Base-by-base conservation (phyloP, 1,140 invertebrate species). In the Sitodiplosis mosellana region DNA sequence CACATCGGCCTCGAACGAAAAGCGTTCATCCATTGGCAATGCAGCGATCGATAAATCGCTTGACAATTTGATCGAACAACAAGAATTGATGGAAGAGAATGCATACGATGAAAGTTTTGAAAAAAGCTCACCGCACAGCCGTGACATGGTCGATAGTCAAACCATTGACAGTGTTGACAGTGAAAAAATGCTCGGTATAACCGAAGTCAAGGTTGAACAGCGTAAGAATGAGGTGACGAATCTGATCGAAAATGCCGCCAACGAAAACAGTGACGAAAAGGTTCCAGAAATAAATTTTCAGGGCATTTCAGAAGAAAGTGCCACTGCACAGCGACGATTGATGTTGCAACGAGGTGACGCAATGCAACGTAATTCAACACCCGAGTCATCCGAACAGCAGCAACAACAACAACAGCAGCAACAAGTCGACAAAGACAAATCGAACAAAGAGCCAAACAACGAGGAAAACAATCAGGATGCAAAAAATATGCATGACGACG, bases 1-100 rank as follows among this genome's bases (percentile, higher is more conserved):
- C 0, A 60, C 57, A 10, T 60, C 59, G 33, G 53, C 57, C 0
- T 57, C 56, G 2, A 49, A 50, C 37, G 57, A 58, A 15, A 27
- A 40, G 6, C 17, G 21, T 2, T 56, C 52, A 6, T 63, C 61
- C 1, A 59, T 63, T 45, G 61, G 61, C 1, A 63, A 63, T 20
- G 61, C 59, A 45, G 59, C 61, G 1, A 63, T 64, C 6, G 59
- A 56, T 46, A 58, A 63, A 45, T 64, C 61, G 0, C 20, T 63
- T 1, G 61, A 64, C 6, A 37, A 56, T n/a, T 54, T 63, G n/a
- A 57, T 61, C 10, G 56, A 61, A 27, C 17, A 12, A 21, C 40
- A 48, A 43, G 47, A 48, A 21, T 15, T 34, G 15, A 15, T 14
- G 2, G 27, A 27, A 27, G 27, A 27, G 10, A 27, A 27, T 27